Base-by-base conservation (phyloP, 2,113 vertebrate genomes). In the Centropristis striata region DNA sequence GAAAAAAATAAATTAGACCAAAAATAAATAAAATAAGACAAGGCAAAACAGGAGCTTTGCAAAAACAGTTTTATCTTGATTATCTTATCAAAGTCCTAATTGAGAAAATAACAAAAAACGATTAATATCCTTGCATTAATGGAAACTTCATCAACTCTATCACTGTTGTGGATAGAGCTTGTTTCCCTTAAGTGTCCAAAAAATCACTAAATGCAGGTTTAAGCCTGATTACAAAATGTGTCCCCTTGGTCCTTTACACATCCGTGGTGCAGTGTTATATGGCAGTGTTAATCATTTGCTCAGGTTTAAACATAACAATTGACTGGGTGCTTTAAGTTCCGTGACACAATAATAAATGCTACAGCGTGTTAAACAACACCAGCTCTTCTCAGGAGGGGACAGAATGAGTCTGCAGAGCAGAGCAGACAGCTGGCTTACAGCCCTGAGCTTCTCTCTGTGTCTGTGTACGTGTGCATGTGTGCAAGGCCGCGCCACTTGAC, bases 361-460 rank as follows among this genome's bases (percentile, higher is more conserved):
- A 60, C 41, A 72, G 67, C 15, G 3, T 73, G 67, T 91, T 92
- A 91, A 92, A 85, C 80, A 92, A 89, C 80, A 78, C 70, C 54
- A 21, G 55, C 72, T 79, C 81, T 77, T 83, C 81, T 84, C 74
- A 65, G 70, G 53, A 88, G 69, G 57, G 66, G 73, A 86, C 59
- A 25, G n/a, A 42, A 9, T 25, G 39, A 61, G 21, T 4, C 59
- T 23, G 81, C 78, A 77, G 66, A 79, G 81, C 58, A 77, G 84
- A 89, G 71, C 76, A 86, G 88, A 89, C 89, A 82, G 89, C 86
- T 92, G 90, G 81, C 78, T 72, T 69, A 60, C 80, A 80, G 90
- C 84, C 71, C 55, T 71, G 75, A 59, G 79, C 79, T 75, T 85
- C 84, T 75, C 80, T 25, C 25, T 80, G 39, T 72, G 66, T 74